These are phyloP conservation scores for Cyphomyrmex costatus DNA, from an alignment of 1,140 invertebrate species.

Conservation along the genomic window DNA sequence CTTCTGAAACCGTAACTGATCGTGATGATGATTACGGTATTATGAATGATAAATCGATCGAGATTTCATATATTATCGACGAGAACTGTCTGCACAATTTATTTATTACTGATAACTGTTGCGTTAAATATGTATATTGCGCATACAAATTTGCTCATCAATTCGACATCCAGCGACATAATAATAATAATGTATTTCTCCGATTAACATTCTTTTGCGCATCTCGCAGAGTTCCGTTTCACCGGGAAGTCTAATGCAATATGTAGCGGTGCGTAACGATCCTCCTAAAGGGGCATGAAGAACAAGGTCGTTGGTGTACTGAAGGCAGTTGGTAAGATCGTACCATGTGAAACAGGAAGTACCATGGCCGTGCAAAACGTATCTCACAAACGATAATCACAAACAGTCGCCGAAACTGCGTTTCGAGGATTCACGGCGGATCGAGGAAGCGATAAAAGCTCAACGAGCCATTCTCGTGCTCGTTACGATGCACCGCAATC, in stretches of 20 bases:
- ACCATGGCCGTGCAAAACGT: neutral
- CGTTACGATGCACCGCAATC: conserved; percentile 29
- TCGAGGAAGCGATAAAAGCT: conserved; percentile 44
- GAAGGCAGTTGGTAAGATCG: neutral
- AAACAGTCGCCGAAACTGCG: conserved; percentile 8
- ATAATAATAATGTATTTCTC: neutral
- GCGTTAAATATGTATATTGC: neutral
- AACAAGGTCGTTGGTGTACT: conserved; percentile 29
- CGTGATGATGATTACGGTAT: neutral
- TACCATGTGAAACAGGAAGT: conserved; percentile 47
- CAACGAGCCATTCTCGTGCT: neutral
- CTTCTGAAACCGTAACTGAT: neutral
- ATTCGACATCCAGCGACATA: neutral
- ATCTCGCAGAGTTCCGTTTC: conserved; percentile 13
- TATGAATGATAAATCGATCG: conserved; percentile 15
- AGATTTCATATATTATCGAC: neutral
- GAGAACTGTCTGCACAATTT: neutral
- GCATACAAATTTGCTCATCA: neutral
- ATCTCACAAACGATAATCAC: conserved; percentile 33
- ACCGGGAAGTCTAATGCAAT: conserved; percentile 5
- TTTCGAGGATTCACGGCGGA: conserved; percentile 15
- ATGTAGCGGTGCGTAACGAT: conserved; percentile 21
- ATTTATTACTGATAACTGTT: conserved; percentile 6
- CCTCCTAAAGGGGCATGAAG: conserved; percentile 10
- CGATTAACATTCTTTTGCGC: neutral